Evolutionary conservation across 2,113 vertebrate genomes (phyloP), one percentile per base, ranked within the genome.

Genomic region (Hippocampus mohnikei): DNA sequence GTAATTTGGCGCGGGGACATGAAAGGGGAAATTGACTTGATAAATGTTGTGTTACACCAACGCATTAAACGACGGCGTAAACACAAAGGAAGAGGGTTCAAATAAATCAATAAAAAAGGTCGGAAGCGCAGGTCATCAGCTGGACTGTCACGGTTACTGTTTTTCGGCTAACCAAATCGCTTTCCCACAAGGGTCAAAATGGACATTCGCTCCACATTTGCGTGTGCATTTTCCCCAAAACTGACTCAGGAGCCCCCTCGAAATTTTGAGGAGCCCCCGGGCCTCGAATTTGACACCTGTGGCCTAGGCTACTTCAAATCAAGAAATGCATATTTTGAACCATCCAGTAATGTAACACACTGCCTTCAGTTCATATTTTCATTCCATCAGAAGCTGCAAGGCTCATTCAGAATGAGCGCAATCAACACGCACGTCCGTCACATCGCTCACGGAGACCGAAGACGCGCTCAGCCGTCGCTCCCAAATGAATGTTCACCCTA

Each of bases 401-500:
- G 41, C 42, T 3, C 3, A 10, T 44, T 44, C 71, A 66, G 44
- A 58, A 69, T 50, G 37, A 72, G 67, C 64, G 23, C 65, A 76
- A 67, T 77, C 74, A 68, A 81, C 82, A 79, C 3, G 21, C 20
- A 15, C n/a, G 66, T 59, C 67, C 42, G 62, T 75, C 72, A 62
- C 68, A 63, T 64, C 33, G 48, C 48, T 76, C 69, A 81, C 76
- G 71, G 73, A 71, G 70, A 81, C 64, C 48, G 66, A 72, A 59
- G 67, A 59, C 67, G 64, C 41, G 68, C 93, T 91, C 94, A 94
- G 93, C 92, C 94, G 94, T 93, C 86, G 77, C 88, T 88, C 88
- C 88, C 90, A 92, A 91, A 94, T 93, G 91, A 93, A 94, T 94
- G 95, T 94, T 94, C 94, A 87, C 78, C 78, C 77, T 55, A 60